Evolutionary conservation across 2,113 vertebrate genomes (phyloP).

Genomic region (Macaca mulatta): DNA sequence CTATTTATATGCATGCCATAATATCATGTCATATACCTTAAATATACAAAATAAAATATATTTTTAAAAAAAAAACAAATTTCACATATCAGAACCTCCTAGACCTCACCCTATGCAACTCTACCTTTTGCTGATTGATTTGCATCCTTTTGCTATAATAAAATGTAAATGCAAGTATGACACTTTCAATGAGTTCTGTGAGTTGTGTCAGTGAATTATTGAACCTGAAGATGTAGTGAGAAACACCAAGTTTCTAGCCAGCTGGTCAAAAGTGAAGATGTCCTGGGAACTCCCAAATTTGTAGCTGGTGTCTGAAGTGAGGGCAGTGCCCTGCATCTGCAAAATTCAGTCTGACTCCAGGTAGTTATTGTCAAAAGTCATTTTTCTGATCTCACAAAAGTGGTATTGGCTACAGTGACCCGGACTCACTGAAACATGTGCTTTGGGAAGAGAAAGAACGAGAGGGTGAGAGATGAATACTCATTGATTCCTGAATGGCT

Average conservation of each 20-base stretch:
- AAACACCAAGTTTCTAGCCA: not conserved
- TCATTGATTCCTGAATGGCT: not conserved
- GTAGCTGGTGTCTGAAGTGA: not conserved
- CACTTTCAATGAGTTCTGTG: not conserved
- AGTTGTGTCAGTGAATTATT: not conserved
- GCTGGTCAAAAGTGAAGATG: not conserved
- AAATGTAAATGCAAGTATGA: not conserved
- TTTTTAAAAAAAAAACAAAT: not conserved
- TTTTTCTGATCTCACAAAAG: not conserved
- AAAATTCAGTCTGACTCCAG: not conserved
- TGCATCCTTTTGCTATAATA: not conserved
- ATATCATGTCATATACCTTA: not conserved
- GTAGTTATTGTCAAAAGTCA: not conserved
- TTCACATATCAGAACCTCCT: not conserved
- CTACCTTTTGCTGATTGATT: not conserved
- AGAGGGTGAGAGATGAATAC: not conserved
- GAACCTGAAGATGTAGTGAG: not conserved
- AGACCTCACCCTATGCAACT: not conserved
- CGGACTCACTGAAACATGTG: not conserved
- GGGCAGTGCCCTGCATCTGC: not conserved
- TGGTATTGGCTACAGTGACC: not conserved
- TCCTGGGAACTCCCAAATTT: not conserved
- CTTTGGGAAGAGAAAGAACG: not conserved
- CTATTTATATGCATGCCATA: not conserved
- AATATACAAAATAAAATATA: not conserved